A percentile compares a stretch with the other conserved stretches of the same genome.
Evolutionary conservation across 2,797 vertebrate species (phyloP).

Genomic region (Danionella dracula): DNA sequence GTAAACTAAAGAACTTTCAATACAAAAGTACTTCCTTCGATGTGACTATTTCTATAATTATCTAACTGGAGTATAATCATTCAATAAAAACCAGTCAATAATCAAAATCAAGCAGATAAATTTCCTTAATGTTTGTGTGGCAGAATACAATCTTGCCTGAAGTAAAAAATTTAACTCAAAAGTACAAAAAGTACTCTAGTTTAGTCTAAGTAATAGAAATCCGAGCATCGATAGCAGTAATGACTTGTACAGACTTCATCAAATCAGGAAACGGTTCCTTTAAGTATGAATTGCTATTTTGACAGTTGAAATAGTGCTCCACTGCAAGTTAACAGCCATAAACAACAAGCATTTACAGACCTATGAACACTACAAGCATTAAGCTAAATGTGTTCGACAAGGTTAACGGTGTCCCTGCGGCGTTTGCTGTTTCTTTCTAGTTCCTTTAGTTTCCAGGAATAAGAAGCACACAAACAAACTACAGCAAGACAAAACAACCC

Average conservation of each 20-base stretch:
- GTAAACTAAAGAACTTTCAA: neutral
- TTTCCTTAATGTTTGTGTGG: constrained; percentile 12
- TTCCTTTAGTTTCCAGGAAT: neutral
- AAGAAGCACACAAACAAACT: constrained; percentile 1
- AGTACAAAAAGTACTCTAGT: too few species aligned
- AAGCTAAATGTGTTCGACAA: constrained; percentile 5
- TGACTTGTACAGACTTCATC: too few species aligned
- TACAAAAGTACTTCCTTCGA: neutral
- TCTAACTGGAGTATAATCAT: constrained; percentile 3
- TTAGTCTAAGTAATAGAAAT: too few species aligned
- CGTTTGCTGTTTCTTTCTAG: constrained; percentile 15
- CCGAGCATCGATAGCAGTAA: too few species aligned
- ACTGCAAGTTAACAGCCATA: neutral
- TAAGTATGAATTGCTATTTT: neutral
- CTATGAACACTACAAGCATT: neutral
- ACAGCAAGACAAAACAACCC: constrained; percentile 10
- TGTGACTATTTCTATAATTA: neutral
- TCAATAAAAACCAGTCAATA: constrained; percentile 10
- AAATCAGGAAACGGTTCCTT: too few species aligned
- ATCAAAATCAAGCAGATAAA: constrained; percentile 53
- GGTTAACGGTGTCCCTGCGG: constrained; percentile 7
- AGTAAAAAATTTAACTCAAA: too few species aligned
- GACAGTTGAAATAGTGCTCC: constrained; percentile 1
- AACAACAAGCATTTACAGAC: neutral
- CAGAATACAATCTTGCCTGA: too few species aligned